Conservation (phyloP, 2,113 vertebrate species). For the Lepus timidus region DNA sequence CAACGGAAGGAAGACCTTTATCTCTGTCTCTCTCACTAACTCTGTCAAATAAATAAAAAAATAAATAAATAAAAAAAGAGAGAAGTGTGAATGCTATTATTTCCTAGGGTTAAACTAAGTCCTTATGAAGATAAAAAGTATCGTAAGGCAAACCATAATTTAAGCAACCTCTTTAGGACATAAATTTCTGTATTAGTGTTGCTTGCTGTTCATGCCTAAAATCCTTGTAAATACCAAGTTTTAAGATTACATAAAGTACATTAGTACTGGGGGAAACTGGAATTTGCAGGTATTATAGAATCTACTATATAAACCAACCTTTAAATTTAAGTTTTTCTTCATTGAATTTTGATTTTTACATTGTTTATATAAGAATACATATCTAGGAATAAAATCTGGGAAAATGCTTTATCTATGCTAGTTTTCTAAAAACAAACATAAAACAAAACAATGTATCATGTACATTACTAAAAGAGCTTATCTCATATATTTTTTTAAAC, state of each 20-base stretch:
- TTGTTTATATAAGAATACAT: conserved; percentile 9
- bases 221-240: neutral
- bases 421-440: neutral
- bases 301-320: conserved; percentile 9
- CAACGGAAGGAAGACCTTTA: no score
- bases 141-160: conserved; percentile 20
- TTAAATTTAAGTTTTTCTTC: neutral
- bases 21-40: no score
- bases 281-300: neutral
- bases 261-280: neutral
- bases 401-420: neutral
- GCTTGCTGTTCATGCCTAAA: neutral
- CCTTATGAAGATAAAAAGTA: conserved; percentile 41
- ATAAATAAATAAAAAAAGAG: no score
- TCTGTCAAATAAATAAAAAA: no score
- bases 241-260: neutral
- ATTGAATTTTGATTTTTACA: conserved; percentile 33
- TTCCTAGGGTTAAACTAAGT: conserved; percentile 3
- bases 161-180: conserved; percentile 17
- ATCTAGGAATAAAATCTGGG: conserved; percentile 30
- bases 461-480: neutral
- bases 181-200: neutral
- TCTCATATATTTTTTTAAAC: no score
- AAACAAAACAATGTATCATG: neutral
- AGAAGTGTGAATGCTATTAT: neutral